These are phyloP conservation scores for Casuarius casuarius DNA, from an alignment of 2,113 vertebrate genomes.

Conservation along the genomic window DNA sequence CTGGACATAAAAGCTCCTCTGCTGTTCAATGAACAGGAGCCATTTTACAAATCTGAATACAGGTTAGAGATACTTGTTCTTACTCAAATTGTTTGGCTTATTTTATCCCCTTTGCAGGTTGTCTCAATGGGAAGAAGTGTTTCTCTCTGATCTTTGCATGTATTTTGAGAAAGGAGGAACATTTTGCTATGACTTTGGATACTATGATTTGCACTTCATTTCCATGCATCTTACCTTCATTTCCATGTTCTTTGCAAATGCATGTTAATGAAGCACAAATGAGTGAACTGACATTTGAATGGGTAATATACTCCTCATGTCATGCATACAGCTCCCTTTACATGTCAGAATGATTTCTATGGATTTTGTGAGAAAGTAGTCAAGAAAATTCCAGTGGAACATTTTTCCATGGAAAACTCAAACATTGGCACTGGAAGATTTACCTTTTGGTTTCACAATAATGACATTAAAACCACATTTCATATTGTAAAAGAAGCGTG, in stretches of 20 bases:
- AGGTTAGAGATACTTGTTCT: neutral
- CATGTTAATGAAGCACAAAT: neutral
- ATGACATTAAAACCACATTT: neutral
- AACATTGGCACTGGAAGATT: neutral
- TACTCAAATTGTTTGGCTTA: neutral
- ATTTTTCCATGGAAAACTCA: neutral
- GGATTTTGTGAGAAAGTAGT: neutral
- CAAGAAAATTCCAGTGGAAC: neutral
- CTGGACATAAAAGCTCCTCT: neutral
- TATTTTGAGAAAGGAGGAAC: neutral
- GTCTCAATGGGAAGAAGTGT: neutral
- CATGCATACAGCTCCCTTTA: neutral
- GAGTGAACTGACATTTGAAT: neutral
- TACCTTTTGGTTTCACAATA: neutral
- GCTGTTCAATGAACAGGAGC: neutral
- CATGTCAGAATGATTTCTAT: neutral
- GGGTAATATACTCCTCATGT: accelerated
- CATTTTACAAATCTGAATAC: accelerated
- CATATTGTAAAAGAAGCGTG: neutral
- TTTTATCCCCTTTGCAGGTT: neutral
- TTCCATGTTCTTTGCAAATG: slow-evolving; percentile 22
- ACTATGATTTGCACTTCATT: slow-evolving; percentile 11
- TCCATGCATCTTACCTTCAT: neutral
- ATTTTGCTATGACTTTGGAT: neutral
- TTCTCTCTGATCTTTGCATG: neutral